Base-by-base conservation (phyloP, 2,888 invertebrate genomes). In the Rhingia campestris region DNA sequence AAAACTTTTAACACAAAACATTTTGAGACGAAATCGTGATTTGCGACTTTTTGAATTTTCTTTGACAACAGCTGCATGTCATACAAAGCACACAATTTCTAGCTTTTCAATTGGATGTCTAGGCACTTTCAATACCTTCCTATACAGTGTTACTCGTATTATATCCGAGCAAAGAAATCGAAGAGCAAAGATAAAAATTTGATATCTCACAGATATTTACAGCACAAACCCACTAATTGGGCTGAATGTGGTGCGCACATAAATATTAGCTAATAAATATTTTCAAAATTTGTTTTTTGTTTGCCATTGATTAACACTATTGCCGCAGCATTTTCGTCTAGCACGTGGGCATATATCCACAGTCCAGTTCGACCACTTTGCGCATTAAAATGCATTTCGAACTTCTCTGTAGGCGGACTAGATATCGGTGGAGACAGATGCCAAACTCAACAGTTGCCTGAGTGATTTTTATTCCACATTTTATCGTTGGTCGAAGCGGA, bases 331-430 rank as follows among this genome's bases (percentile, higher is more conserved):
- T 49, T 56, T 74, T 43, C 30, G 22, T 10, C 59, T 6, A 59
- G 54, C 76, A 81, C 76, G 81, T 81, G 81, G 76, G 81, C 67
- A 51, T 59, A 58, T 32, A 35, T 59, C 56, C 49, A 66, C 51
- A 72, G 72, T 81, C 63, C 61, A 81, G 81, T 81, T 72, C 66
- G 66, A 81, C 81, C 81, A 76, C 81, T 76, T 66, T 76, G 45
- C 22, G 22, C 47, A 66, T 61, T 39, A 45, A 69, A 81, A 75
- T 81, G 76, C 64, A 81, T 76, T 81, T 81, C 32, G 35, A 72
- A 47, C 54, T 41, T 45, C 49, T 9, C 67, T 58, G 81, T 81
- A 76, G 81, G 81, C 81, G 81, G 66, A 72, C 81, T 54, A 54
- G 81, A 81, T 75, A 66, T 41, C 37, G 22, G 45, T 39, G 6